These are phyloP conservation scores for Enteromius thamalakanensis DNA, from an alignment of 2,797 vertebrate genomes.

Conservation along the genomic window DNA sequence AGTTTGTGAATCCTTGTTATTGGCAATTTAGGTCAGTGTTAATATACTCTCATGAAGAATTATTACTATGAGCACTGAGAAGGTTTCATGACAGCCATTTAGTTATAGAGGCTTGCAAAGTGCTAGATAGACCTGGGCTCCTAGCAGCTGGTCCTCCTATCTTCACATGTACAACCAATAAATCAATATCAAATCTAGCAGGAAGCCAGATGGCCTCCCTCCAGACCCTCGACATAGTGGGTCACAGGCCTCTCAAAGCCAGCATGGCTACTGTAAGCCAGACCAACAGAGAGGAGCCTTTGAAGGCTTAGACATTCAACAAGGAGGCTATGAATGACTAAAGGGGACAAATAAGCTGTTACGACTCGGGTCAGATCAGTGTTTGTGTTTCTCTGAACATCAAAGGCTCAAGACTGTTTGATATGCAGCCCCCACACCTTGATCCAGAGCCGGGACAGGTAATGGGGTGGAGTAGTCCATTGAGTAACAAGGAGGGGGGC, in stretches of 20 bases:
- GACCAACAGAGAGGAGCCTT: constrained; percentile 72
- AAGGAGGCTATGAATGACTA: constrained; percentile 82
- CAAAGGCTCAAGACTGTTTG: constrained; percentile 81
- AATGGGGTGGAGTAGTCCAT: constrained; percentile 77
- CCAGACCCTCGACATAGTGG: constrained; percentile 64
- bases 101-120: constrained; percentile 63
- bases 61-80: constrained; percentile 16
- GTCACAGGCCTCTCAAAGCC: constrained; percentile 69
- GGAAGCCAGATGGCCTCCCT: constrained; percentile 82
- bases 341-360: constrained; percentile 87
- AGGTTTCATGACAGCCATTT: constrained; percentile 62
- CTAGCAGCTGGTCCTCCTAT: constrained; percentile 80
- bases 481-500: constrained; percentile 68
- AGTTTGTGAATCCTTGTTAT: neutral
- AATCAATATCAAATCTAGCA: constrained; percentile 86
- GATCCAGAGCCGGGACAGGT: constrained; percentile 78
- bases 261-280: constrained; percentile 78
- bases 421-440: constrained; percentile 84
- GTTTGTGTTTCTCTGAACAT: constrained; percentile 84
- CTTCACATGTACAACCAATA: constrained; percentile 81
- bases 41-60: constrained; percentile 1
- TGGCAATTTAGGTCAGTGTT: neutral
- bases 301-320: constrained; percentile 84
- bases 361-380: constrained; percentile 82
- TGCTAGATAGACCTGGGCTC: constrained; percentile 47